These are phyloP conservation scores for Dreissena rostriformis DNA, from an alignment of 1,140 invertebrate species.

Conservation along the genomic window DNA sequence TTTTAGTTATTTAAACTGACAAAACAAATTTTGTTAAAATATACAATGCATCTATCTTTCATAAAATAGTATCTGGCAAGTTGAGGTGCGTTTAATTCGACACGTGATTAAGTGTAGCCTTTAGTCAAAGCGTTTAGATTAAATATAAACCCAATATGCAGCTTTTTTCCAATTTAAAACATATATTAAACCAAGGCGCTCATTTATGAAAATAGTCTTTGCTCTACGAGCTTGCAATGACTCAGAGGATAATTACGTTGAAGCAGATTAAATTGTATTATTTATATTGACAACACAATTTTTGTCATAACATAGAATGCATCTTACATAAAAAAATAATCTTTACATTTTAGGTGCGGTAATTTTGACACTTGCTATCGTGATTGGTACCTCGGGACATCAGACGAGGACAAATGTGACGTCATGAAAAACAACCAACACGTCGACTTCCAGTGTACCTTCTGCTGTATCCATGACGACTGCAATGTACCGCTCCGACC, in stretches of 20 bases:
- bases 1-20: too few species aligned
- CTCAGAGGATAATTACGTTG: not conserved
- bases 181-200: not conserved
- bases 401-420: conserved; percentile 25
- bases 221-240: not conserved
- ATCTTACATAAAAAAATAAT: not conserved
- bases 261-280: not conserved
- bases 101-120: too few species aligned
- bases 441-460: conserved; percentile 35
- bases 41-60: too few species aligned
- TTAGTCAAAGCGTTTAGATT: too few species aligned
- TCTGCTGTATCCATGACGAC: conserved; percentile 26
- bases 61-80: too few species aligned
- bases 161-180: too few species aligned
- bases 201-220: not conserved
- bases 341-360: conserved; percentile 1
- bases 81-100: too few species aligned
- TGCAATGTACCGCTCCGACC: conserved; percentile 25
- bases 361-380: conserved; percentile 21
- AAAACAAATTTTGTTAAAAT: too few species aligned
- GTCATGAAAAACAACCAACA: not conserved
- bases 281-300: not conserved
- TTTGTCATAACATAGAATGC: not conserved
- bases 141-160: too few species aligned
- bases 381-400: conserved; percentile 34